Base-by-base conservation (phyloP, 2,113 vertebrate species). In the Eurystomus gularis region DNA sequence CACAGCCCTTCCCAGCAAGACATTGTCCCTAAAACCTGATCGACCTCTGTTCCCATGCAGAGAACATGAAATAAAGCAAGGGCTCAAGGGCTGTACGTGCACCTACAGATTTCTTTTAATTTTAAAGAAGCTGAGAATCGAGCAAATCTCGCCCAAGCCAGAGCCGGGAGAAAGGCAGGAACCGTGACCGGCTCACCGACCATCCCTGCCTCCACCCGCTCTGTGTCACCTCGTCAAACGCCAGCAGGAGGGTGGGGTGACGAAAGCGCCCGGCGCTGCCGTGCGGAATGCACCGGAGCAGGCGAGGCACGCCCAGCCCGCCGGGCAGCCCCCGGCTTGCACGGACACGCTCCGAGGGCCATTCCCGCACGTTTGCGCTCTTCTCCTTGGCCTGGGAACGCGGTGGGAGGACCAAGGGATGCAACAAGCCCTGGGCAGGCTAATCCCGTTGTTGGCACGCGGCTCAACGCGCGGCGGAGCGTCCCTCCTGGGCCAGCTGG, bases 81-180 rank as follows among this genome's bases (percentile, higher is more conserved):
- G 31, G 20, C 15, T 42, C 42, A 42, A 42, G n/a, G n/a, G 39
- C 57, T 49, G 3, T 0, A 7, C 24, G 7, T 0, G 0, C 6
- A 77, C 64, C 77, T 4, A 2, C 0, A 5, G 13, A 10, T n/a
- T 31, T 21, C 7, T 37, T 78, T 83, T 35, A 82, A 6, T 6
- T 3, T 5, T 11, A 18, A 0, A 9, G 28, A 21, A 33, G 23
- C 3, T 17, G 48, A 31, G 6, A 71, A 18, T 2, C 18, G 92
- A 58, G 68, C 79, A 69, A 13, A 72, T 3, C 52, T 5, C 20
- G 58, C 7, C n/a, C 4, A 44, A 20, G 77, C 14, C 73, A 39
- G 73, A 31, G 73, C 81, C 35, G 65, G 81, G 23, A 84, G 79
- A 57, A 35, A 39, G 58, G 51, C 5, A 42, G 19, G 28, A 17